These are phyloP conservation scores for Ptychochromis oligacanthus DNA, from an alignment of 2,113 vertebrate species.

Conservation along the genomic window DNA sequence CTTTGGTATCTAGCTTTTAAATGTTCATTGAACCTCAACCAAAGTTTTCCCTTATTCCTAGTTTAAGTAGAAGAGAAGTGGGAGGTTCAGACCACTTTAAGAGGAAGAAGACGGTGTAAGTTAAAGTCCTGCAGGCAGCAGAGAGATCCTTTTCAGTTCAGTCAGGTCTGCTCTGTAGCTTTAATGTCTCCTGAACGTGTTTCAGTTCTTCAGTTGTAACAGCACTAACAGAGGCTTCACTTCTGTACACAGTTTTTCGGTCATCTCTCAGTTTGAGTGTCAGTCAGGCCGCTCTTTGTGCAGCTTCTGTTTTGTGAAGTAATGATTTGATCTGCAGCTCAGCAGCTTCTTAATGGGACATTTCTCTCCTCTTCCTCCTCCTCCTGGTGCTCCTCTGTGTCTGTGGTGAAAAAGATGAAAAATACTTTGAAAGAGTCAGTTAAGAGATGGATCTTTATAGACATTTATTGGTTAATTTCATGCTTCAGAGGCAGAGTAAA, in stretches of 20 bases:
- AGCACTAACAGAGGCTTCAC: neutral
- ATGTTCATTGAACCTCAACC: neutral
- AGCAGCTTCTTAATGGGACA: no score
- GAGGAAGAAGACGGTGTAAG: rapidly evolving
- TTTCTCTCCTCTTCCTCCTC: neutral
- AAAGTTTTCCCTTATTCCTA: neutral
- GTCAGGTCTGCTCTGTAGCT: neutral
- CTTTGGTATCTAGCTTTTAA: neutral
- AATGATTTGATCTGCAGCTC: neutral
- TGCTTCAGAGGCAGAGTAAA: neutral
- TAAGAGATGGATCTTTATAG: rapidly evolving
- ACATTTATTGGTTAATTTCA: neutral
- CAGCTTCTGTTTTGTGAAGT: neutral
- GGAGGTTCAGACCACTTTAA: neutral
- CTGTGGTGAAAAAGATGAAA: neutral
- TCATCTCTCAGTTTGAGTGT: neutral
- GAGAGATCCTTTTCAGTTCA: neutral
- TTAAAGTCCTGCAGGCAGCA: neutral
- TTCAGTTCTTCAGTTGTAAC: no score
- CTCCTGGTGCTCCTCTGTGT: neutral
- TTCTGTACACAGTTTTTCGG: neutral
- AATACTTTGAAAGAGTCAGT: neutral
- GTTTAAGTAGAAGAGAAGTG: neutral
- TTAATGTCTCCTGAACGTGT: neutral
- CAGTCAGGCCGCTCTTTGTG: neutral